Conservation (phyloP, 2,113 vertebrate genomes). For the Nyctibius bracteatus region DNA sequence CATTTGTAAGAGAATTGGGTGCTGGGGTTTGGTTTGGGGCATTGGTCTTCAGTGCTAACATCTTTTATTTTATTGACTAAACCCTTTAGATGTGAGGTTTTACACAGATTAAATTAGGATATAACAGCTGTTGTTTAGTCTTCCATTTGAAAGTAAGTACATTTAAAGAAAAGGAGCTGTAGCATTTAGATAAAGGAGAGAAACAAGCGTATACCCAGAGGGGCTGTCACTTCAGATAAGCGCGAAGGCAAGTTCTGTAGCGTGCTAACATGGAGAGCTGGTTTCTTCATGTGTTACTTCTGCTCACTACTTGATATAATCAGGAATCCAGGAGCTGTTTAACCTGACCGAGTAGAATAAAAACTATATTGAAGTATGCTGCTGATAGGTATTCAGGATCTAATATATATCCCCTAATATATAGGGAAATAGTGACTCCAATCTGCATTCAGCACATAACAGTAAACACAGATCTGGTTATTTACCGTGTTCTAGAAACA, state of each 20-base stretch:
- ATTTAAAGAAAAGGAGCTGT: not conserved
- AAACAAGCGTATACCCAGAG: not conserved
- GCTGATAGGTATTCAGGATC: not conserved
- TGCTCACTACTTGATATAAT: not conserved
- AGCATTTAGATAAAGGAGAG: not conserved
- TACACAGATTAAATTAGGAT: not conserved
- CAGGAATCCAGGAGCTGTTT: not conserved
- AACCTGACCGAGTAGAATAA: not conserved
- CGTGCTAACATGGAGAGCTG: not conserved
- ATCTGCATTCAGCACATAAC: not conserved
- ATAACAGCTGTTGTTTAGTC: not conserved
- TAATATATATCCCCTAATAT: not conserved
- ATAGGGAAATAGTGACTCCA: not conserved
- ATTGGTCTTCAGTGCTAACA: not conserved
- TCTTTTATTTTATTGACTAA: not conserved
- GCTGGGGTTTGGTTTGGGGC: not conserved
- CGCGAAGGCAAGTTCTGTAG: not conserved
- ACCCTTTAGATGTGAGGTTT: not conserved
- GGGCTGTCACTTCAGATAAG: not conserved
- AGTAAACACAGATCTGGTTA: not conserved
- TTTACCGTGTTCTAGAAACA: not conserved
- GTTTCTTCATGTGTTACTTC: not conserved
- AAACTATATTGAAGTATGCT: not conserved
- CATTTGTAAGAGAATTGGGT: not conserved
- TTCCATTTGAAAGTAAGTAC: not conserved